Evolutionary conservation across 1,140 invertebrate species (phyloP).

Genomic region (Ceratosolen solmsi): DNA sequence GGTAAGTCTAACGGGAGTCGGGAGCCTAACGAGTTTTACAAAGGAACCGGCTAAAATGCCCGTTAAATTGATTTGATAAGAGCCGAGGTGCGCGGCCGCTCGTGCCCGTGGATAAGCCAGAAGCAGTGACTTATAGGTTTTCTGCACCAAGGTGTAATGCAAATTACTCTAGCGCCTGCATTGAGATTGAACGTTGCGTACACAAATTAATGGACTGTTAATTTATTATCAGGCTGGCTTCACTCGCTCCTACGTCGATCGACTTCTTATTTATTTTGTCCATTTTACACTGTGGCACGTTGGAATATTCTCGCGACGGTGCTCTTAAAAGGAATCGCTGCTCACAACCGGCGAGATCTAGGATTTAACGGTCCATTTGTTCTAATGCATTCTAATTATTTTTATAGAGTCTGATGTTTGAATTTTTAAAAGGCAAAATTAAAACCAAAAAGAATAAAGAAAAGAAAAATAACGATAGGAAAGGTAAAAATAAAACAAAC

Average conservation of each 20-base stretch:
- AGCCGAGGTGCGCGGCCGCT: background rate
- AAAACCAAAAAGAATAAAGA: too few relatives aligned
- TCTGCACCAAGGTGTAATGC: conserved; percentile 10
- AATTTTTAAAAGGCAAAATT: too few relatives aligned
- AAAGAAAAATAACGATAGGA: too few relatives aligned
- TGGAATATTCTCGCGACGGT: too few relatives aligned
- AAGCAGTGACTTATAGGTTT: conserved; percentile 25
- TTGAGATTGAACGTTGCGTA: conserved; percentile 17
- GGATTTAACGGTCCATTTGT: too few relatives aligned
- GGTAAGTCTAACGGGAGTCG: conserved; percentile 17
- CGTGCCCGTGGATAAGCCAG: background rate
- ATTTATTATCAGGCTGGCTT: background rate
- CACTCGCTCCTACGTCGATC: background rate
- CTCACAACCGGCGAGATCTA: too few relatives aligned
- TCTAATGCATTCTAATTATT: too few relatives aligned
- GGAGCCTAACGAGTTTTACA: conserved; percentile 42
- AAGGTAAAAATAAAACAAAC: too few relatives aligned
- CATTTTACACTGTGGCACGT: background rate
- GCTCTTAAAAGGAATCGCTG: too few relatives aligned
- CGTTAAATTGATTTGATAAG: conserved; percentile 53
- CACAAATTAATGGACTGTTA: conserved; percentile 35
- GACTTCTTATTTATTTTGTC: background rate
- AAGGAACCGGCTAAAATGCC: conserved; percentile 39
- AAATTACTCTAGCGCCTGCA: conserved; percentile 11
- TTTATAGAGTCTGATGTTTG: too few relatives aligned